These are phyloP conservation scores for Hirudinaria manillensis DNA, from an alignment of 2,888 invertebrate species.

Conservation along the genomic window DNA sequence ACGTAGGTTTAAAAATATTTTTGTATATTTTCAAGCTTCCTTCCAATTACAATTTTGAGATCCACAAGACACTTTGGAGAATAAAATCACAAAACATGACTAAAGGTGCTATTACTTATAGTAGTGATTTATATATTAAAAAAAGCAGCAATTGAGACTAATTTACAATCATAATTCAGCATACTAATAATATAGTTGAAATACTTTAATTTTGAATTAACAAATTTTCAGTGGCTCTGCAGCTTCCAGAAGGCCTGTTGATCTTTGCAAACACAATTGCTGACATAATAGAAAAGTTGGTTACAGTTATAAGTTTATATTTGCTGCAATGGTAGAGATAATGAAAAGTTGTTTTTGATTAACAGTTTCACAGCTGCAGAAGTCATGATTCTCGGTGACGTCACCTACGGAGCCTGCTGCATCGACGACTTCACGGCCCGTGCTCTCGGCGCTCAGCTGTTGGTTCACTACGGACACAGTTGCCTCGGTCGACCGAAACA, in stretches of 20 bases:
- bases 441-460: slow-evolving; percentile 78
- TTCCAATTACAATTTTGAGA: slow-evolving; percentile 92
- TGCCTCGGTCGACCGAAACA: slow-evolving; percentile 60
- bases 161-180: too few species aligned
- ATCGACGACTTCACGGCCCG: slow-evolving; percentile 91
- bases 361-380: slow-evolving; percentile 74
- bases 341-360: background rate
- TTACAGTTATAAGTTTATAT: background rate
- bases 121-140: too few species aligned
- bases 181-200: too few species aligned
- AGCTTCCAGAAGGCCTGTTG: slow-evolving; percentile 89
- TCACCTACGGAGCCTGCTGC: slow-evolving; percentile 98
- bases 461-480: slow-evolving; percentile 96
- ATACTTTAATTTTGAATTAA: background rate
- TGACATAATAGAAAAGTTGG: slow-evolving; percentile 73
- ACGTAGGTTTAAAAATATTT: background rate
- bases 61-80: slow-evolving; percentile 94
- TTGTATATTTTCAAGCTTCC: slow-evolving; percentile 62
- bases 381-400: slow-evolving; percentile 94
- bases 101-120: too few species aligned
- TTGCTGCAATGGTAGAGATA: too few species aligned
- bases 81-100: slow-evolving; percentile 75
- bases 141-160: too few species aligned
- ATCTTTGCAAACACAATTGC: slow-evolving; percentile 86
- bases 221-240: slow-evolving; percentile 69